Evolutionary conservation across 1,140 invertebrate genomes (phyloP), one percentile per base, ranked within the genome.

Genomic region (Drosophila navojoa): DNA sequence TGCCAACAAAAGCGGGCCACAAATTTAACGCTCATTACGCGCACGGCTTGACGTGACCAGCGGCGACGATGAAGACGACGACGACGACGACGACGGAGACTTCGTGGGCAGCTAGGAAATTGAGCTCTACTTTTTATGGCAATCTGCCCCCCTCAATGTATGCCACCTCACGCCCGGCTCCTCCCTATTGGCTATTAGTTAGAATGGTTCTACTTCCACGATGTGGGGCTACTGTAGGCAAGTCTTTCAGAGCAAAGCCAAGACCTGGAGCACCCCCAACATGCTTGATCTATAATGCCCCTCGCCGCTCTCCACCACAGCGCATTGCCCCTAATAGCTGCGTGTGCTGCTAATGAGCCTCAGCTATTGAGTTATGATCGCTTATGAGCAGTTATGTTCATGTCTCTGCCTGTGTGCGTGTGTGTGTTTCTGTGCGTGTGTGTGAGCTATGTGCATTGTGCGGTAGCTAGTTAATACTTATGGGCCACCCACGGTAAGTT

Each of bases 1-100:
- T 52, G 45, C 35, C 49, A 66, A 74, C 68, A 71, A 59, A 71
- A 79, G 76, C 71, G 76, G 82, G 71, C 67, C 84, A 79, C 76
- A 86, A 74, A 82, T 82, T 86, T 86, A 82, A 86, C 82, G 79
- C 79, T 87, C 82, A 86, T 86, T 86, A 89, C 79, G 82, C 84
- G 79, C 79, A 79, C 84, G 76, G 71, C 57, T 76, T 89, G 84
- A 85, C 81, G 81, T 85, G 81, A 78, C 80, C 81, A 59, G 58
- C 60, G 80, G 63, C 81, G 68, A 63, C 78, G 59, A 63, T 59
- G 63, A 72, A 25, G 47, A 59, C 27, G 40, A 66, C 29, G 11
- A 13, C 45, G n/a, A 42, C 45, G 29, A 55, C 11, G 52, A 25
- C 40, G 49, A 15, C 13, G 25, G 42, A 19, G 60, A 38, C 70